A percentile compares a stretch with the other conserved stretches of the same genome.
These are phyloP conservation scores for Oncorhynchus masou DNA, from an alignment of 2,113 vertebrate species.

Conservation along the genomic window DNA sequence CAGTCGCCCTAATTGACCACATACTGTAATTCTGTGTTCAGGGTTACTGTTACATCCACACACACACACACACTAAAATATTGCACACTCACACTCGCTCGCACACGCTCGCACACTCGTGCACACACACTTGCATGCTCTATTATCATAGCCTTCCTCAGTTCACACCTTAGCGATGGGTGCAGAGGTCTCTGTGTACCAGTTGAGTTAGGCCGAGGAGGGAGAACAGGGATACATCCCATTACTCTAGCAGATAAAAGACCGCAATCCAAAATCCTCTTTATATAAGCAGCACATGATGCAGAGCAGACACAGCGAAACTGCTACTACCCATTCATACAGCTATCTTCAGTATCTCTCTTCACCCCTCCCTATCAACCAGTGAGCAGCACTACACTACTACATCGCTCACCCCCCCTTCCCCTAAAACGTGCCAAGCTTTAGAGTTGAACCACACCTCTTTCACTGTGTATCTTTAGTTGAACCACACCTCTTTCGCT, in stretches of 20 bases:
- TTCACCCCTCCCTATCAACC: no score
- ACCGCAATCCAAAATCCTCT: conserved; percentile 74
- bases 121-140: not conserved
- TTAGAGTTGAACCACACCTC: no score
- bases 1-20: not conserved
- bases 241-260: conserved; percentile 57
- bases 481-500: not conserved
- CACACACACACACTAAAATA: conserved; percentile 6
- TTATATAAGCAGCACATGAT: conserved; percentile 64
- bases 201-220: conserved; percentile 38
- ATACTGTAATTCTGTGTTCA: not conserved
- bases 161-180: conserved; percentile 26
- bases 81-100: not conserved
- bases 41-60: not conserved
- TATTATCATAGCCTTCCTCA: conserved; percentile 23
- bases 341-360: conserved; percentile 12
- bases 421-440: no score
- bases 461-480: no score
- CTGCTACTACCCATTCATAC: conserved; percentile 37
- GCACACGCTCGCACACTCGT: not conserved
- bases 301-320: conserved; percentile 30
- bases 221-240: conserved; percentile 28
- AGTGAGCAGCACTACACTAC: no score
- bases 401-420: not conserved
- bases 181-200: conserved; percentile 13